Base-by-base conservation (phyloP, 2,113 vertebrate species). In the Thryonomys swinderianus region DNA sequence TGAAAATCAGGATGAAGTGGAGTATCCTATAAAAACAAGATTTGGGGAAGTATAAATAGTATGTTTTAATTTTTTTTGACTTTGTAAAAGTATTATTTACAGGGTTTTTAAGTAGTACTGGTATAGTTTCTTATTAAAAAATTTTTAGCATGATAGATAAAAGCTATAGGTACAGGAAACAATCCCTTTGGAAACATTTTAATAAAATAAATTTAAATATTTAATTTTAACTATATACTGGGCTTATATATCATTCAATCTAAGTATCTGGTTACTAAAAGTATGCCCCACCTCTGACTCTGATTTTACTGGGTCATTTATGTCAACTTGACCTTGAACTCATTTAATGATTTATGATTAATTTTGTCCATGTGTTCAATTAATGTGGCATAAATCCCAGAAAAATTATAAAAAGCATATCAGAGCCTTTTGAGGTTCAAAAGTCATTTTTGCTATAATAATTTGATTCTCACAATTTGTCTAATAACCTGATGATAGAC, bases 1-100 rank as follows among this genome's bases (percentile, higher is more conserved):
- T 61, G 79, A 79, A 96, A 97, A 87, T 92, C 62, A 94, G 80
- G 42, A 95, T 92, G 91, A 86, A 93, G 83, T 79, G 93, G n/a
- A 90, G 71, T 95, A 94, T 69, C 66, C 40, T 83, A 84, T 91
- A 74, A 97, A 93, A 94, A 91, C 1, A 76, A 51, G 61, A 84
- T 86, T 95, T 88, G 8, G 64, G 45, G 7, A 84, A 11, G 32
- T 76, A 34, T 84, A 93, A 91, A 76, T 85, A 83, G 34, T 13
- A 80, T 67, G 40, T 81, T 90, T 96, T 85, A n/a, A n/a, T 86
- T 69, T 1, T 14, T 69, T 96, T 85, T 85, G 48, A 10, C 5
- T 90, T 59, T 90, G 42, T 84, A 55, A 14, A 95, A 86, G 32
- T 42, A 91, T 42, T 51, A 74, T 69, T 21, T 37, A 83, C 16